Evolutionary conservation across 2,113 vertebrate species (phyloP).

Genomic region (Hippopotamus amphibius): DNA sequence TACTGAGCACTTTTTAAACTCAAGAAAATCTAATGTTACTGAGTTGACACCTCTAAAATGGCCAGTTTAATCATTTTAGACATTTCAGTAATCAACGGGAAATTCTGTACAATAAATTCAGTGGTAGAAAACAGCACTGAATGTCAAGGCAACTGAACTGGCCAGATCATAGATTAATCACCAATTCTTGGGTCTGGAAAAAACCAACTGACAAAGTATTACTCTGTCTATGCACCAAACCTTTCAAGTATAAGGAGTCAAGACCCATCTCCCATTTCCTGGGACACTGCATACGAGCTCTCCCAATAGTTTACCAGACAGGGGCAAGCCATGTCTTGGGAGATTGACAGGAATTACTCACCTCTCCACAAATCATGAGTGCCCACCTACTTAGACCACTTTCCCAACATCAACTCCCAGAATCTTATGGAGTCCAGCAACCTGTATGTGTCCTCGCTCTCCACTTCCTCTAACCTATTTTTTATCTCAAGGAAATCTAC

Average conservation of each 20-base stretch:
- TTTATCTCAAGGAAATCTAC: not conserved
- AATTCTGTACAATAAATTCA: slow-evolving; percentile 33
- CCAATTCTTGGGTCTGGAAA: not conserved
- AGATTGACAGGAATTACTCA: not conserved
- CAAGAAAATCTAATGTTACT: slow-evolving; percentile 50
- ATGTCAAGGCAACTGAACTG: slow-evolving; percentile 31
- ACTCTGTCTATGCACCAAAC: not conserved
- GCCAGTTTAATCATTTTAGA: slow-evolving; percentile 56
- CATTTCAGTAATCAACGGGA: slow-evolving; percentile 46
- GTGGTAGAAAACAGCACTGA: not conserved
- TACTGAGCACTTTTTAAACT: slow-evolving; percentile 39
- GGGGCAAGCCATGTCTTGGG: not conserved
- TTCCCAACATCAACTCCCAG: not conserved
- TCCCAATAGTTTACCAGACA: not conserved
- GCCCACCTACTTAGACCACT: not conserved
- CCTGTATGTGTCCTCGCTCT: not conserved
- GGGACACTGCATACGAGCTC: not conserved
- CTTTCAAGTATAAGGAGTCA: not conserved
- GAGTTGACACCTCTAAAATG: slow-evolving; percentile 14
- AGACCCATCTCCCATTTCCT: not conserved
- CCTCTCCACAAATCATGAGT: not conserved
- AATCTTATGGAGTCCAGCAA: not conserved
- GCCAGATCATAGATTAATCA: not conserved
- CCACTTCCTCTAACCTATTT: not conserved
- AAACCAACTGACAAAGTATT: not conserved